Conservation (phyloP, 2,797 vertebrate species). For the Chaunax sp. region DNA sequence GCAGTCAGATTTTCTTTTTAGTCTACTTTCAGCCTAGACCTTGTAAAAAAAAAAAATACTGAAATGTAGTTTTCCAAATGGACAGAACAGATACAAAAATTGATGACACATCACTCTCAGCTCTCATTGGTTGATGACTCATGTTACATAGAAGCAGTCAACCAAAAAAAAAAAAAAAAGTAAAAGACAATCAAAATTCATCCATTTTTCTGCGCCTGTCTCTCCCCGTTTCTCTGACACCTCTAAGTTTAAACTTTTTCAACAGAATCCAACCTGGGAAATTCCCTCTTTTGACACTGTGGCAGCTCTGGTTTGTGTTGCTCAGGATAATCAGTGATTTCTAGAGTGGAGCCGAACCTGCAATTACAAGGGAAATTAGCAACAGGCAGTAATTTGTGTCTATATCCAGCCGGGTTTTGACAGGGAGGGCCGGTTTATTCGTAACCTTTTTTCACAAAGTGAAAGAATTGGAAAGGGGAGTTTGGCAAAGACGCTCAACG, state of each 20-base stretch:
- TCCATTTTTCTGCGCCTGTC: slow-evolving; percentile 8
- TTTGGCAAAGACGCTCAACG: slow-evolving; percentile 22
- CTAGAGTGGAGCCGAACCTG: slow-evolving; percentile 47
- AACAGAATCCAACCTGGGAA: slow-evolving; percentile 48
- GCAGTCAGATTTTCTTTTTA: not conserved
- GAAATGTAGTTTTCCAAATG: not conserved
- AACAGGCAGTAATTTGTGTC: slow-evolving; percentile 66
- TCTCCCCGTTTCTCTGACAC: slow-evolving; percentile 20
- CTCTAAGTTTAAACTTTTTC: slow-evolving; percentile 24
- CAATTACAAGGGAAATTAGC: slow-evolving; percentile 75
- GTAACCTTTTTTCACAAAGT: slow-evolving; percentile 22
- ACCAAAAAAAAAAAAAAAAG: not conserved
- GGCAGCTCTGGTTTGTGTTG: slow-evolving; percentile 68
- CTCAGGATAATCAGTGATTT: slow-evolving; percentile 59
- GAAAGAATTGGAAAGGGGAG: slow-evolving; percentile 8
- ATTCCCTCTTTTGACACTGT: slow-evolving; percentile 60
- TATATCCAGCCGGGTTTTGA: slow-evolving; percentile 46
- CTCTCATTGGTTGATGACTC: slow-evolving; percentile 4
- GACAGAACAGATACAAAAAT: not conserved
- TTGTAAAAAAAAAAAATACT: slow-evolving; percentile 2
- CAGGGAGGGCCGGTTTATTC: slow-evolving; percentile 38
- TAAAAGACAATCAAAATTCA: slow-evolving; percentile 1
- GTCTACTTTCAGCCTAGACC: slow-evolving; percentile 1
- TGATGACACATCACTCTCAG: slow-evolving; percentile 4
- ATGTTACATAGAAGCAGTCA: slow-evolving; percentile 4